Conservation (phyloP, 2,113 vertebrate genomes). For the Alosa alosa region DNA sequence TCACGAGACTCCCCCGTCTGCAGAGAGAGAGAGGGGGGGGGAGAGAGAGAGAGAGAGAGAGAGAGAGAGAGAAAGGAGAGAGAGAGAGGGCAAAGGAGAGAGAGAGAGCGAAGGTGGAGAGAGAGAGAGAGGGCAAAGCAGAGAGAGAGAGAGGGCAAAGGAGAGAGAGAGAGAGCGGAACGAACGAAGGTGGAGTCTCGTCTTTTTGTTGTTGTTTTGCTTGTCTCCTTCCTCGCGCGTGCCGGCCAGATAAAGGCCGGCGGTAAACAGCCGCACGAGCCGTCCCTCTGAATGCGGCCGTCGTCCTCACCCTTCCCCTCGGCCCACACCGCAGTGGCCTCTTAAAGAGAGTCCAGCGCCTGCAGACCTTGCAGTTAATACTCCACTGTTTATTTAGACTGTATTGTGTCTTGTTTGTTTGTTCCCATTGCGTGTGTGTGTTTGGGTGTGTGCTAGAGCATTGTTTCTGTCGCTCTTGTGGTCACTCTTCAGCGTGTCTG, state of each 20-base stretch:
- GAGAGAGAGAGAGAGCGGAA: not conserved
- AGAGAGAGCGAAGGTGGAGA: not conserved
- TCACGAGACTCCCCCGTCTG: constrained; percentile 31
- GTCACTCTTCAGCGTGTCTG: not conserved
- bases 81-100: not conserved
- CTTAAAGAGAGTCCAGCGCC: no score
- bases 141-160: not conserved
- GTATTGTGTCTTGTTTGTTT: no score
- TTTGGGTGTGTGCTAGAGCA: no score
- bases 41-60: not conserved
- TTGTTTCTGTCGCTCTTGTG: no score
- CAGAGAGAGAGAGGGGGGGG: not conserved
- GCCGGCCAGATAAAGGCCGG: constrained; percentile 21
- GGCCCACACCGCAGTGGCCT: not conserved
- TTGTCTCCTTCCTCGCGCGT: not conserved
- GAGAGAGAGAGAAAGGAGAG: not conserved
- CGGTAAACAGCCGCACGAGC: constrained; percentile 13
- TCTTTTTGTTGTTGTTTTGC: not conserved
- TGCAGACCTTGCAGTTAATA: no score
- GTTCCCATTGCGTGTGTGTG: no score
- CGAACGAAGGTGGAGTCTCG: not conserved
- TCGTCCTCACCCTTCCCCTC: not conserved
- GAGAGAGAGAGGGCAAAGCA: not conserved
- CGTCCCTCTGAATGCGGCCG: not conserved
- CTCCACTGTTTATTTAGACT: not conserved